Conservation (phyloP, 2,797 vertebrate genomes). For the Siniperca scherzeri region DNA sequence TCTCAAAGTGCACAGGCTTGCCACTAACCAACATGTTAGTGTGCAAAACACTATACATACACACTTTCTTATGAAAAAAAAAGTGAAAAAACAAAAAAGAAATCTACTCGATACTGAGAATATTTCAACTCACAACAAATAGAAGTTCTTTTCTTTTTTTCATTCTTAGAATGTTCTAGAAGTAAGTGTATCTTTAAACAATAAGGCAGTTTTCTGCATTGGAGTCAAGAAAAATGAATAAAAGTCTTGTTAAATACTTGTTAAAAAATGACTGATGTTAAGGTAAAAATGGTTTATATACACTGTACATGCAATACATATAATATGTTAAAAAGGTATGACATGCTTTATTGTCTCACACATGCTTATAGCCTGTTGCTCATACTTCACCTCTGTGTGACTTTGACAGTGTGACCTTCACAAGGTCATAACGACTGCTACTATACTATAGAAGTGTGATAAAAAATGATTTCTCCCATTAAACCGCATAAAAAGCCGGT, state of each 20-base stretch:
- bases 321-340: neutral
- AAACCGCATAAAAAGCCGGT: rapidly evolving
- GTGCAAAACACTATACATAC: neutral
- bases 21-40: neutral
- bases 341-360: neutral
- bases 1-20: slow-evolving; percentile 19
- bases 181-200: neutral
- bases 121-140: neutral
- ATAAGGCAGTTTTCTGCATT: neutral
- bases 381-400: slow-evolving; percentile 17
- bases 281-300: neutral
- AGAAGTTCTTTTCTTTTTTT: too few relatives aligned
- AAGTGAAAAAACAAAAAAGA: neutral
- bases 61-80: neutral
- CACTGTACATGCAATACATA: neutral
- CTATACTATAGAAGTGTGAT: neutral
- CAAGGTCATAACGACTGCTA: slow-evolving; percentile 11
- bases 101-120: neutral
- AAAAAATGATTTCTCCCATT: neutral
- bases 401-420: slow-evolving; percentile 49
- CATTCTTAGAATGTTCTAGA: neutral
- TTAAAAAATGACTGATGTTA: neutral
- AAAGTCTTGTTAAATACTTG: neutral
- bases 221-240: neutral
- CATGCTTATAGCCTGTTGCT: neutral